Base-by-base conservation (phyloP, 1,140 invertebrate genomes). In the Caenorhabditis briggsae region DNA sequence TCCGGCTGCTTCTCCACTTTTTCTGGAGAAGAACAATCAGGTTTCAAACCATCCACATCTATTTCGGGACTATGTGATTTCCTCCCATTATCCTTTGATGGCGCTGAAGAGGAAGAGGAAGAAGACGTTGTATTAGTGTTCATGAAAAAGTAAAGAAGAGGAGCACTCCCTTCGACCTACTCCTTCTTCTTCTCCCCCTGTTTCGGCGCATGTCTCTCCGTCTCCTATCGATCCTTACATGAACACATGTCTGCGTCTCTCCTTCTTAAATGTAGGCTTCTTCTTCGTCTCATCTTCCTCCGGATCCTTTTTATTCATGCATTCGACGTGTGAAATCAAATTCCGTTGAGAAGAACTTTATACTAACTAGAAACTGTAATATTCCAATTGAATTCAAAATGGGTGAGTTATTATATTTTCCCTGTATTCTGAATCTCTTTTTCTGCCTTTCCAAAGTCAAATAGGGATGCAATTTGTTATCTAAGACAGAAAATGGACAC, bases 151-250 rank as follows among this genome's bases (percentile, higher is more conserved):
- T 33, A n/a, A 59, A n/a, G 5, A 59, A n/a, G 58, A n/a, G 64
- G 46, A 78, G 70, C 46, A 50, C 70, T 50, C 46, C 43, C 11
- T 70, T 33, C 33, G 33, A 33, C 33, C 33, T 33, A 33, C 65
- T 46, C 41, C 65, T 70, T 41, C 41, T 33, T 18, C 20, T 33
- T 25, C 59, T 33, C 61, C 23, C 25, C 11, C 12, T 9, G 20
- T 70, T 64, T 64, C 65, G 48, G 23, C 11, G 59, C 46, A 41
- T 46, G 41, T 70, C 65, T 70, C 65, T 70, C 41, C 16, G 5
- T 12, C 41, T 70, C n/a, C 43, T 78, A 78, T 78, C 70, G 70
- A 78, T 78, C 70, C 70, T 25, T 23, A 20, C 70, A 64, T 33
- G 61, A 16, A 64, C 9, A n/a, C 33, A 9, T 50, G 46, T 78